A percentile compares a stretch with the other conserved stretches of the same genome.
phyloP scores from a whole-genome alignment of 2,113 vertebrate genomes.

The Crypturellus undulatus region DNA sequence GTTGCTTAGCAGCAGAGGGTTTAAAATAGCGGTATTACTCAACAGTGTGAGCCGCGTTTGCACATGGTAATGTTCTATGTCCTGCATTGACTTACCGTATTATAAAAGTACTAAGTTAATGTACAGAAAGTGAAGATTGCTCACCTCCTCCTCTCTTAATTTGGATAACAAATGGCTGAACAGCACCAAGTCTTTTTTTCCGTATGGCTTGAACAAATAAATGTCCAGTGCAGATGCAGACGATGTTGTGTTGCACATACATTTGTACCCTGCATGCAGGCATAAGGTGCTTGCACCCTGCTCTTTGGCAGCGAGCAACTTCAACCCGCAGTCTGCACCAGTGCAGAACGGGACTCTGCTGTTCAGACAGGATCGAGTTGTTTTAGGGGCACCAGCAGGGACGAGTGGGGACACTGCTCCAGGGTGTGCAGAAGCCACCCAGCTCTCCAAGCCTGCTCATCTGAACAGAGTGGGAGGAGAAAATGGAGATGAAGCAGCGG shows the following conservation, averaged over 20 bases:
- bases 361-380: neutral
- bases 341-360: neutral
- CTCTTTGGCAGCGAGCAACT: neutral
- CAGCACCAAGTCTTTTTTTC: neutral
- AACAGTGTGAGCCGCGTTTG: constrained; percentile 69
- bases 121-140: constrained; percentile 63
- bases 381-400: neutral
- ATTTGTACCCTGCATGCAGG: neutral
- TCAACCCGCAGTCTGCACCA: neutral
- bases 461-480: too few species aligned
- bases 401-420: neutral
- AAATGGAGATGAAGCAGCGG: too few species aligned
- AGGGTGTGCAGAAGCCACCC: too few species aligned
- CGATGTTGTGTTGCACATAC: neutral
- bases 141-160: constrained; percentile 47
- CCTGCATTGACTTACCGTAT: constrained; percentile 64
- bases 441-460: too few species aligned
- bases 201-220: neutral
- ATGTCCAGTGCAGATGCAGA: neutral
- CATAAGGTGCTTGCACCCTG: neutral
- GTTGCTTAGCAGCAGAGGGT: constrained; percentile 76
- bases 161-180: constrained; percentile 24
- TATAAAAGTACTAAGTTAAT: constrained; percentile 64
- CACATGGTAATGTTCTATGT: constrained; percentile 68
- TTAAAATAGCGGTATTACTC: constrained; percentile 76